Evolutionary conservation across 2,113 vertebrate species (phyloP), one percentile per base, ranked within the genome.

Genomic region (Cariama cristata): DNA sequence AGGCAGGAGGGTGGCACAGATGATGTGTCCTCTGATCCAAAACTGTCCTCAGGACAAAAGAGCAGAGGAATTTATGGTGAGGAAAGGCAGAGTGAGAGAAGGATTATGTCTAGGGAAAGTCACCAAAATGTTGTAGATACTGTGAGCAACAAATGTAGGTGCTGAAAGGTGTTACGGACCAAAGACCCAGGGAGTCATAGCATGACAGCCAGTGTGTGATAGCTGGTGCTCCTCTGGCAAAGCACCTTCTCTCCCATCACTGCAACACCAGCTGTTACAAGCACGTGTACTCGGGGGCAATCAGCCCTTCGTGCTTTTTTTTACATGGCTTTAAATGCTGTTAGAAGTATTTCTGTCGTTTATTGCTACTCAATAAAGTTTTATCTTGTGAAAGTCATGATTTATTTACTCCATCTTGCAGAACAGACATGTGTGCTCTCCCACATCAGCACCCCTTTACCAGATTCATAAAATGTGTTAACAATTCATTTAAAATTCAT

Each of bases 391-490:
- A 35, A 79, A 96, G 93, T 7, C 83, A 12, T 44, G 91, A 96
- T 97, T 96, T 97, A 97, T 95, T 96, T 93, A 96, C 96, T 96
- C 88, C 93, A 72, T 44, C 83, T 75, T 4, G 10, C 84, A 38
- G 69, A 85, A 33, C 91, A 91, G 91, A 44, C 79, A 4, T 75
- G 86, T 53, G 91, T 5, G 3, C 45, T 49, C 64, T 84, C 89
- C 93, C 73, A 87, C 91, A 75, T 47, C 88, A 69, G 94, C 89
- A 49, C 69, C 49, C 97, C 88, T 93, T 96, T 86, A 96, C 47
- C 97, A 94, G 95, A 96, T 96, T 96, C 95, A 96, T 97, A 95
- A 97, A 97, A 97, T 1, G 97, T 97, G 95, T 97, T 96, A 97
- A 97, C 97, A 97, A 89, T 97, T 96, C 91, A 74, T 94, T 84